These are phyloP conservation scores for Phenganax subtilis DNA, from an alignment of 92 coral and sea anemone genomes.

Conservation along the genomic window DNA sequence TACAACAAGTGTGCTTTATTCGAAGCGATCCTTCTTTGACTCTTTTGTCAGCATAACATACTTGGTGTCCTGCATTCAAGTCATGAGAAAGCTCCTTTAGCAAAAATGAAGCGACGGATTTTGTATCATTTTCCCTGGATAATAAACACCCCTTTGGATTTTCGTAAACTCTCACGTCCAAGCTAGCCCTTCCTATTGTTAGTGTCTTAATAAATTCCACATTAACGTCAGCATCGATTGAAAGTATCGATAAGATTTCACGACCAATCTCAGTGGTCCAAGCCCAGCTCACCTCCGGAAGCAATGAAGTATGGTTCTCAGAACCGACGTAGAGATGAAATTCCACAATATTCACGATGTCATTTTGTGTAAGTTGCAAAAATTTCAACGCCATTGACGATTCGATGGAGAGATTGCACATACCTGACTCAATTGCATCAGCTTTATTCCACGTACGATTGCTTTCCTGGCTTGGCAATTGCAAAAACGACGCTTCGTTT, in stretches of 20 bases:
- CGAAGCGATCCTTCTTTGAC: background rate
- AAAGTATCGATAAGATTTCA: slow-evolving; percentile 1
- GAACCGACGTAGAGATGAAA: background rate
- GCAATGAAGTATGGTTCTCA: background rate
- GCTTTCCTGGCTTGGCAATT: background rate
- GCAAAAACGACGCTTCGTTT: background rate
- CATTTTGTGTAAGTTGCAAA: background rate
- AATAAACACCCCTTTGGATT: background rate
- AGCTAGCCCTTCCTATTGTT: background rate
- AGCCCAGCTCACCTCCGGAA: background rate
- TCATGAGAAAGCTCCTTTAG: background rate
- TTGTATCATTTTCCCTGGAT: background rate
- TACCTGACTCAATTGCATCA: background rate
- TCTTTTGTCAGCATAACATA: background rate
- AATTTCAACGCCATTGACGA: background rate
- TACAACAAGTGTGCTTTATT: background rate
- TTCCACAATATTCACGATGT: background rate
- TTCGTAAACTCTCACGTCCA: background rate
- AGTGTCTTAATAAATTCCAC: background rate
- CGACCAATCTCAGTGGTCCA: background rate
- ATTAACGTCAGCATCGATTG: background rate
- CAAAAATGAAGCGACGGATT: background rate
- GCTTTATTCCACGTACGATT: background rate
- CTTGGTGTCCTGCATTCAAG: background rate
- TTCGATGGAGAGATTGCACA: background rate